A percentile compares a stretch with the other conserved stretches of the same genome.
Evolutionary conservation across 2,113 vertebrate genomes (phyloP).

Genomic region (Lepus europaeus): DNA sequence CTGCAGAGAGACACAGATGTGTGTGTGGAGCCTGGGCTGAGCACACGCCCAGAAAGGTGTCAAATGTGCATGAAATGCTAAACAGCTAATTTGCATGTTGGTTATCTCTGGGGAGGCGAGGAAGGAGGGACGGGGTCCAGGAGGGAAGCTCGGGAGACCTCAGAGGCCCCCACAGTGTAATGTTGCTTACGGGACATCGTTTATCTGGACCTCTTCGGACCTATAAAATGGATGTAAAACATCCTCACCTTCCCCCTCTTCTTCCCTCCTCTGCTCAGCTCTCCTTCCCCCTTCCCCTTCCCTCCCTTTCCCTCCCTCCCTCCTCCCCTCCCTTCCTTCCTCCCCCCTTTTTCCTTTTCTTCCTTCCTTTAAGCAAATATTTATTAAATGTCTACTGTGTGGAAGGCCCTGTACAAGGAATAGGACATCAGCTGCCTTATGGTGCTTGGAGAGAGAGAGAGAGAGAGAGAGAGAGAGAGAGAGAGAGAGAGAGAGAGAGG

Average conservation of each 20-base stretch:
- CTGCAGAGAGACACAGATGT: not conserved
- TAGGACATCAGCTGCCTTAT: not conserved
- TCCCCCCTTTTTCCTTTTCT: not conserved
- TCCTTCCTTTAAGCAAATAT: not conserved
- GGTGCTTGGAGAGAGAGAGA: not conserved
- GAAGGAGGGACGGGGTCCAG: too few species aligned
- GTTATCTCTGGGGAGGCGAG: not conserved
- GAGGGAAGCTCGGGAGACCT: not conserved
- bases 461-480: not conserved
- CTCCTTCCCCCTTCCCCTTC: not conserved
- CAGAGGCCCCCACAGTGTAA: not conserved
- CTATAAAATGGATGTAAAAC: slow-evolving; percentile 31
- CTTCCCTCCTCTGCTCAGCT: rapidly evolving
- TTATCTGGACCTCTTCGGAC: slow-evolving; percentile 1
- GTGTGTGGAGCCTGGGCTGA: not conserved
- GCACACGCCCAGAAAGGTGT: not conserved
- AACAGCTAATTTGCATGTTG: not conserved
- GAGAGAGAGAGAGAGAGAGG: not conserved
- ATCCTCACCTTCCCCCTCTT: not conserved
- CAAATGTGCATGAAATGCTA: not conserved
- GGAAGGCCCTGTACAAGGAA: not conserved
- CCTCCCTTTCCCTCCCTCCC: too few species aligned
- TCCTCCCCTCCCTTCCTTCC: not conserved
- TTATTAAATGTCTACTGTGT: not conserved
- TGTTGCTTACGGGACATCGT: not conserved